phyloP scores from a whole-genome alignment of 2,113 vertebrate species.

The Pseudopipra pipra region DNA sequence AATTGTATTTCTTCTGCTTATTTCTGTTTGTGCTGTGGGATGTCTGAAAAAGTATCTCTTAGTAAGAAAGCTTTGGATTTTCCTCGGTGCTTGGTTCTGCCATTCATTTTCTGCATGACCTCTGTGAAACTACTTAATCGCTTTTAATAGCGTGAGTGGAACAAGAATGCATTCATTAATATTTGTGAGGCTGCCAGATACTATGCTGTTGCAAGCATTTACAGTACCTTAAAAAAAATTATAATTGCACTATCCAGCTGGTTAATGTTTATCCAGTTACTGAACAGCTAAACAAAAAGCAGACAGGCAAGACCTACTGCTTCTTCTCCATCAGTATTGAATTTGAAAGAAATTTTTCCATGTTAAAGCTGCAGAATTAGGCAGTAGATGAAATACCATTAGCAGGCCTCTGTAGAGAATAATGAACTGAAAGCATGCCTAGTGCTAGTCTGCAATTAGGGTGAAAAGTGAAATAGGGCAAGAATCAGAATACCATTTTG shows the following conservation, averaged over 20 bases:
- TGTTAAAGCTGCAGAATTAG: constrained; percentile 20
- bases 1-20: constrained; percentile 1
- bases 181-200: constrained; percentile 51
- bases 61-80: constrained; percentile 9
- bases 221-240: constrained; percentile 37
- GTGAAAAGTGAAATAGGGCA: constrained; percentile 41
- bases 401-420: constrained; percentile 28
- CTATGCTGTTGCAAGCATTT: constrained; percentile 34
- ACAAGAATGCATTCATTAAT: constrained; percentile 66
- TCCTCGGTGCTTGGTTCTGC: constrained; percentile 19
- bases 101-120: constrained; percentile 49
- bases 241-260: constrained; percentile 57
- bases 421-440: constrained; percentile 36
- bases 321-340: not conserved
- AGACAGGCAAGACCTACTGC: not conserved
- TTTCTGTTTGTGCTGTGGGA: constrained; percentile 9
- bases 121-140: constrained; percentile 56
- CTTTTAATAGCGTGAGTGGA: constrained; percentile 38
- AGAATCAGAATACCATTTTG: not conserved
- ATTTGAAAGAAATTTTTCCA: constrained; percentile 36
- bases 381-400: constrained; percentile 32
- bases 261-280: constrained; percentile 60
- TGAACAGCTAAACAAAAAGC: constrained; percentile 52
- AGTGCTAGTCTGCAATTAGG: constrained; percentile 23
- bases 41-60: constrained; percentile 10